phyloP scores from a whole-genome alignment of 2,888 invertebrate genomes.

The Tiliacea citrago region DNA sequence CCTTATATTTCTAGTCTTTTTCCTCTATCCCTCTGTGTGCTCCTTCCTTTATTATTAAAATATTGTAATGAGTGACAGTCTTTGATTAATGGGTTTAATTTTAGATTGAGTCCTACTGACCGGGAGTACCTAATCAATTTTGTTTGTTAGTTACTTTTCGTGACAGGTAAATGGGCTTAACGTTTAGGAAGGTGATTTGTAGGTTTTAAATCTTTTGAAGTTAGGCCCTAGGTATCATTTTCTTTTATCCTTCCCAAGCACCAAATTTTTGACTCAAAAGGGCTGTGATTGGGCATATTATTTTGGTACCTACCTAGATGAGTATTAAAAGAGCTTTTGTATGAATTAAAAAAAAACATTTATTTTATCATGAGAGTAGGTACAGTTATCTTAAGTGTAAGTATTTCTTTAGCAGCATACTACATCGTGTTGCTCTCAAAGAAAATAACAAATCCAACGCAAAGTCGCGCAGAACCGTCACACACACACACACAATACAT shows the following conservation, averaged over 20 bases:
- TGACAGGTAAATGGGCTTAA: constrained; percentile 41
- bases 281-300: no score
- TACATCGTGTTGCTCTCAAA: not conserved
- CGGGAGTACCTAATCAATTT: constrained; percentile 58
- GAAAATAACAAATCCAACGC: constrained; percentile 10
- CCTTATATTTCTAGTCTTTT: constrained; percentile 55
- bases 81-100: constrained; percentile 66
- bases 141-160: constrained; percentile 36
- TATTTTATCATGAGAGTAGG: no score
- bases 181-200: constrained; percentile 10
- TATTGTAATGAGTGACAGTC: constrained; percentile 65
- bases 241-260: no score
- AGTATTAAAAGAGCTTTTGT: no score
- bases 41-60: constrained; percentile 62
- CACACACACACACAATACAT: constrained; percentile 18
- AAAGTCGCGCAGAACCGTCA: constrained; percentile 2
- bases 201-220: not conserved
- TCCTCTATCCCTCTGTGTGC: constrained; percentile 30
- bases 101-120: constrained; percentile 57
- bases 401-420: not conserved
- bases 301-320: no score
- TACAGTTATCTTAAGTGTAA: not conserved
- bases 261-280: no score
- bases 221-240: no score
- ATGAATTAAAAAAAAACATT: no score